These are phyloP conservation scores for Drosophila buzzatii DNA, from an alignment of 2,888 invertebrate species.

Conservation along the genomic window DNA sequence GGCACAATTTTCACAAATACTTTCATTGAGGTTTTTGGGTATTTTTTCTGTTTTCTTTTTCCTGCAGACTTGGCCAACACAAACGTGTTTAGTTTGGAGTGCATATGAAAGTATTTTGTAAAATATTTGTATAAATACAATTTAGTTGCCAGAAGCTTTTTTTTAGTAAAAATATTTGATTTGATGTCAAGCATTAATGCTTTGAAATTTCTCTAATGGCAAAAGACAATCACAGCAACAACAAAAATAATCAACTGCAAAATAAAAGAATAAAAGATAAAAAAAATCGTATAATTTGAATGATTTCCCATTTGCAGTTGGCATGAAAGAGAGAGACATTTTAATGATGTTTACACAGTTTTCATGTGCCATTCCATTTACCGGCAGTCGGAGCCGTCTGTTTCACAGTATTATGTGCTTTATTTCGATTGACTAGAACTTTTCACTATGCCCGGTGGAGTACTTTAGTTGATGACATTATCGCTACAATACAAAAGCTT, in stretches of 20 bases:
- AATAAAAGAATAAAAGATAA: conserved; percentile 7
- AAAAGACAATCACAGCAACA: background rate
- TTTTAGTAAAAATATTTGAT: conserved; percentile 44
- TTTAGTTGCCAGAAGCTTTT: conserved; percentile 33
- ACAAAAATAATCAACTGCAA: background rate
- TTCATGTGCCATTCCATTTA: conserved; percentile 45
- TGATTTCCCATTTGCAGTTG: conserved; percentile 65
- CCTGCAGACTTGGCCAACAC: conserved; percentile 10
- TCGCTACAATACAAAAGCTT: conserved; percentile 71
- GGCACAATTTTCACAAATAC: conserved; percentile 31
- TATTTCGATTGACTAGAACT: conserved; percentile 76
- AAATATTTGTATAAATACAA: conserved; percentile 29
- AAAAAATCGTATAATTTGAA: conserved; percentile 57
- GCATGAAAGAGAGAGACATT: conserved; percentile 48
- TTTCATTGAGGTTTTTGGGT: conserved; percentile 34
- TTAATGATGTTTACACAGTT: conserved; percentile 73
- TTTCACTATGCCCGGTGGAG: conserved; percentile 76
- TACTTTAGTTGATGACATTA: conserved; percentile 78
- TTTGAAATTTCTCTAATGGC: conserved; percentile 30
- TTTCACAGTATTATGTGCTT: conserved; percentile 57
- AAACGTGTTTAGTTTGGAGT: conserved; percentile 23
- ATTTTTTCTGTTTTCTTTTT: background rate
- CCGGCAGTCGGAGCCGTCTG: conserved; percentile 25
- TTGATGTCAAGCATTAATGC: conserved; percentile 43
- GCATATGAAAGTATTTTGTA: conserved; percentile 24